These are phyloP conservation scores for Epicampocera succincta DNA, from an alignment of 2,888 invertebrate species.

Conservation along the genomic window DNA sequence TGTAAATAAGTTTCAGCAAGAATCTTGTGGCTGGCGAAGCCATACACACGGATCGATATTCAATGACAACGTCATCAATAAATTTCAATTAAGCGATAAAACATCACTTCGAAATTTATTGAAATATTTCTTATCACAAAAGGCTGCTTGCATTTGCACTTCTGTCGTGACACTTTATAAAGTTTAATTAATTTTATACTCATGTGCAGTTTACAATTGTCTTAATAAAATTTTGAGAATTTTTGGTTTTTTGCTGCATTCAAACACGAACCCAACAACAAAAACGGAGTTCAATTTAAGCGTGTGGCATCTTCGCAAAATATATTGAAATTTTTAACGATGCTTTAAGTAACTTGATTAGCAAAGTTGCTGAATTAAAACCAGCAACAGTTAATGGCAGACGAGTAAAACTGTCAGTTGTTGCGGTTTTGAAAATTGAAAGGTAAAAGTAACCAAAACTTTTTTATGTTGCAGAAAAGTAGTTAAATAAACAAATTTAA, in stretches of 20 bases:
- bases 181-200: slow-evolving; percentile 32
- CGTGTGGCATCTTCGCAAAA: too few species aligned
- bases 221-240: not conserved
- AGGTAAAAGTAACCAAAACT: too few species aligned
- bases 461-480: too few species aligned
- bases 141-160: slow-evolving; percentile 3
- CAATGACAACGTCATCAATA: slow-evolving; percentile 26
- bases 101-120: slow-evolving; percentile 42
- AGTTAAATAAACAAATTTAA: too few species aligned
- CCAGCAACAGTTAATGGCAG: too few species aligned
- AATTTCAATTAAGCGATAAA: slow-evolving; percentile 54
- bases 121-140: slow-evolving; percentile 26
- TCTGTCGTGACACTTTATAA: slow-evolving; percentile 13
- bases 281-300: too few species aligned
- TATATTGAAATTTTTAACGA: too few species aligned
- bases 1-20: slow-evolving; percentile 3
- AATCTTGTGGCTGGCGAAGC: slow-evolving; percentile 16
- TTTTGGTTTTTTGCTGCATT: not conserved
- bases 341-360: too few species aligned
- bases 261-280: too few species aligned
- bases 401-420: too few species aligned
- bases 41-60: not conserved
- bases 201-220: not conserved
- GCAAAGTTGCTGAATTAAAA: too few species aligned
- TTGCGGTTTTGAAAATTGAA: too few species aligned